Base-by-base conservation (phyloP, 2,797 vertebrate species). In the Acanthurus lineatus region DNA sequence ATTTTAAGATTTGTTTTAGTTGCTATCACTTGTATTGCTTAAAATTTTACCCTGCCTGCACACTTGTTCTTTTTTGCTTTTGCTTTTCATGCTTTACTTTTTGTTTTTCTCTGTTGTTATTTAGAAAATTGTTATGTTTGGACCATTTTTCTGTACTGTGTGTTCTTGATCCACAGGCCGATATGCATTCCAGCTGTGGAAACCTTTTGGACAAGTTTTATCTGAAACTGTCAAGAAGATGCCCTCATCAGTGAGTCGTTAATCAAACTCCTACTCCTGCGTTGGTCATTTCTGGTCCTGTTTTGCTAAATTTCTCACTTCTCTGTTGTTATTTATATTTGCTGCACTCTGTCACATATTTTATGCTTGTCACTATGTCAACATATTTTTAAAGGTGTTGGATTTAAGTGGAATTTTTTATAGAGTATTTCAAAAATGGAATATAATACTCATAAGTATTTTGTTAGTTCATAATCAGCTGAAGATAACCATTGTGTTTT, bases 181-280 rank as follows among this genome's bases (percentile, higher is more conserved):
- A 69, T 98, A 95, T 4, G 95, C 96, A 10, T 97, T 97, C 89
- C 96, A 93, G 42, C 87, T 97, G 68, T 97, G 97, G 97, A 99
- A 97, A 76, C 97, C 97, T 63, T 90, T 98, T 52, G 95, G 96
- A 73, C 96, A 97, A 82, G 83, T 96, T 57, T 94, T 98, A 70
- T 91, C 96, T 69, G 93, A 96, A 82, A 95, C 95, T 8, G 95
- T 95, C 42, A 97, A 91, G 84, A 97, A 95, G 61, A 95, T 98
- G 93, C 96, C 97, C 25, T 54, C 94, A 54, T 87, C 95, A 0
- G 97, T 98, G 93, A 97, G 97, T 96, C 5, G 48, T 42, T 42
- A 1, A 69, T 47, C 6, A 49, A 71, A 20, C 35, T 38, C 9
- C 38, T 54, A 6, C n/a, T 40, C 15, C 32, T 20, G 2, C 32